Evolutionary conservation across 2,113 vertebrate species (phyloP).

Genomic region (Paralichthys olivaceus): DNA sequence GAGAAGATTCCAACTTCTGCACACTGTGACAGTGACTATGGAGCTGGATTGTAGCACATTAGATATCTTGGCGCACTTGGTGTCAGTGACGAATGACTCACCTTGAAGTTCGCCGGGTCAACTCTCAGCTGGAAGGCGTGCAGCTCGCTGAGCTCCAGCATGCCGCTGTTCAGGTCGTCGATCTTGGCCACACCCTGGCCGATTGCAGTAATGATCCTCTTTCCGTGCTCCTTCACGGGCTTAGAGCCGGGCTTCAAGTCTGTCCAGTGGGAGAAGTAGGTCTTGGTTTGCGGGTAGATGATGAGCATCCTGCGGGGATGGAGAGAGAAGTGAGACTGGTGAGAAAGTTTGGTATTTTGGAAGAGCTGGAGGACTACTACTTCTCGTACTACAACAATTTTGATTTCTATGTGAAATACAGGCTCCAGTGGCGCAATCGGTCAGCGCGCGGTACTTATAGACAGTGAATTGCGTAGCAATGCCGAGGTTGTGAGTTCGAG

Average conservation of each 20-base stretch:
- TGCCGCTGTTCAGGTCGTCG: conserved; percentile 76
- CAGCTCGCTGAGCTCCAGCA: conserved; percentile 85
- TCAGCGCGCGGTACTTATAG: conserved; percentile 49
- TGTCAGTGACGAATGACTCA: conserved; percentile 29
- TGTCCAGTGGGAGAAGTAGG: conserved; percentile 88
- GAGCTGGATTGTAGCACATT: not conserved
- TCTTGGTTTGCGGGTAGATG: conserved; percentile 85
- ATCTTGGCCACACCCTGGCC: conserved; percentile 73
- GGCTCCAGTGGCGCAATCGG: conserved; percentile 50
- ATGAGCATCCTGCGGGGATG: conserved; percentile 74
- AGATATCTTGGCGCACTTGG: not conserved
- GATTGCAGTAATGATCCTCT: conserved; percentile 77
- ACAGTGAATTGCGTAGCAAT: conserved; percentile 35
- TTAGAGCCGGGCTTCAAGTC: conserved; percentile 72
- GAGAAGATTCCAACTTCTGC: not conserved
- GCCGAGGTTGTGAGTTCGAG: conserved; percentile 50
- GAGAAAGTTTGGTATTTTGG: not conserved
- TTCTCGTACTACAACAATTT: too few species aligned
- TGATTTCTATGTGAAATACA: too few species aligned
- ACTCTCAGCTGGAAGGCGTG: conserved; percentile 88
- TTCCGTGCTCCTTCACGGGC: conserved; percentile 79
- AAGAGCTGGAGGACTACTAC: too few species aligned
- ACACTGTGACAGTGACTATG: not conserved
- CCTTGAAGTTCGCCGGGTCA: conserved; percentile 90
- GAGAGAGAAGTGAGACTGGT: not conserved